Evolutionary conservation across 2,888 invertebrate species (phyloP).

Genomic region (Lomographa bimaculata): DNA sequence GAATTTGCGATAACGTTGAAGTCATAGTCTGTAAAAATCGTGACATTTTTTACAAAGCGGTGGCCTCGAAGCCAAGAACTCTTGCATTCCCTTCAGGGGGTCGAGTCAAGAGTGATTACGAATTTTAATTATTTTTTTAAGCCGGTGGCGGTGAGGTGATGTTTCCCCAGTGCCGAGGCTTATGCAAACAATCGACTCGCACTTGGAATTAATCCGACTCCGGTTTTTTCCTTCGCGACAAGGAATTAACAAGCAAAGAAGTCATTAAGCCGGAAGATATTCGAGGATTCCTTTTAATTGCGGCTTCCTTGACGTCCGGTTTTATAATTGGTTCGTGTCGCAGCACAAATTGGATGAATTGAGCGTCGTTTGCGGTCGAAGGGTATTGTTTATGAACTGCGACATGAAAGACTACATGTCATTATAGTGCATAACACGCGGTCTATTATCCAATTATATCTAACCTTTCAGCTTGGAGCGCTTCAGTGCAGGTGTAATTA

Average conservation of each 20-base stretch:
- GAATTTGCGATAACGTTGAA: conserved; percentile 54
- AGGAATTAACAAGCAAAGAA: conserved; percentile 84
- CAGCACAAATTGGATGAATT: conserved; percentile 67
- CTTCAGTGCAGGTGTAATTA: conserved; percentile 64
- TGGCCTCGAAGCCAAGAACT: conserved; percentile 51
- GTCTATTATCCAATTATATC: conserved; percentile 80
- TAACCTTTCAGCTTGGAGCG: conserved; percentile 75
- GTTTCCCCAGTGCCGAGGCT: conserved; percentile 77
- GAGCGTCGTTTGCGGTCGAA: conserved; percentile 49
- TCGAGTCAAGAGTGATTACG: conserved; percentile 83
- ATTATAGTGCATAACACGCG: conserved; percentile 69
- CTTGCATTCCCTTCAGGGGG: conserved; percentile 58
- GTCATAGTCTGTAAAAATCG: conserved; percentile 47
- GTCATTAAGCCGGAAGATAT: conserved; percentile 82
- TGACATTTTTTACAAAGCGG: conserved; percentile 36
- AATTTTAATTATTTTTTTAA: conserved; percentile 84
- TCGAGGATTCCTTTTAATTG: conserved; percentile 81
- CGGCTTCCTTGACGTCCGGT: conserved; percentile 73
- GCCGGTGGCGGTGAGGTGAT: conserved; percentile 82
- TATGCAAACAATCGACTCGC: conserved; percentile 83
- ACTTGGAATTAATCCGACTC: conserved; percentile 83
- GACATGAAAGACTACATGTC: conserved; percentile 61
- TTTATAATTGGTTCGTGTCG: conserved; percentile 79
- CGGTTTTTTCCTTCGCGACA: conserved; percentile 79
- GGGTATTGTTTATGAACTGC: conserved; percentile 33